Evolutionary conservation across 2,113 vertebrate species (phyloP), one percentile per base, ranked within the genome.

Genomic region (Tetraodon nigroviridis): DNA sequence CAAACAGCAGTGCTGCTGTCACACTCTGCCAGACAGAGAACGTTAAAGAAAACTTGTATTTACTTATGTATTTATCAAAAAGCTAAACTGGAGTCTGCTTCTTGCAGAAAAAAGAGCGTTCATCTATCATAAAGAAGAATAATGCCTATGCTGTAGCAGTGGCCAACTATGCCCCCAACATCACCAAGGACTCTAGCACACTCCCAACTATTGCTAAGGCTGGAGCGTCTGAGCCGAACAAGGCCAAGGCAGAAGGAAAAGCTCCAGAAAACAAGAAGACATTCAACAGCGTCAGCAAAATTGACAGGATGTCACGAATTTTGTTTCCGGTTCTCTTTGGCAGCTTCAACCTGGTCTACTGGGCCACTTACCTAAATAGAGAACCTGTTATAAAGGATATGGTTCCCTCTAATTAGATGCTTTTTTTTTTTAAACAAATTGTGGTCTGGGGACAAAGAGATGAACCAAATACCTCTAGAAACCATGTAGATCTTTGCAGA

Each of bases 221-320:
- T 0, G 93, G 93, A 4, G 84, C 89, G 2, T 67, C 81, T 8
- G 95, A 98, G 51, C 87, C 91, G 37, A 92, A 90, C 89, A 95
- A 94, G 79, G 83, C 91, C 84, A 96, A 93, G 83, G 90, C 85
- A 0, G 94, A 95, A 19, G 90, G 92, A 4, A 98, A 97, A 79
- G 91, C 89, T 19, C 91, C 88, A 0, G 97, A 99, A 58, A 92
- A 90, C 78, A 99, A 98, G 93, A 99, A 98, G 90, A 96, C 96
- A 11, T 99, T 99, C 89, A 99, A 99, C 90, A 99, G 95, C 11
- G 97, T 98, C 56, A 99, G 97, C 91, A 99, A 96, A 92, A 99
- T 99, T 68, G 97, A 99, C 90, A 92, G 97, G 89, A 96, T 99
- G 91, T 98, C 97, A 75, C 92, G 97, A 86, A 94, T 99, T 93